phyloP scores from a whole-genome alignment of 1,140 invertebrate species.

The Leptopilina boulardi region DNA sequence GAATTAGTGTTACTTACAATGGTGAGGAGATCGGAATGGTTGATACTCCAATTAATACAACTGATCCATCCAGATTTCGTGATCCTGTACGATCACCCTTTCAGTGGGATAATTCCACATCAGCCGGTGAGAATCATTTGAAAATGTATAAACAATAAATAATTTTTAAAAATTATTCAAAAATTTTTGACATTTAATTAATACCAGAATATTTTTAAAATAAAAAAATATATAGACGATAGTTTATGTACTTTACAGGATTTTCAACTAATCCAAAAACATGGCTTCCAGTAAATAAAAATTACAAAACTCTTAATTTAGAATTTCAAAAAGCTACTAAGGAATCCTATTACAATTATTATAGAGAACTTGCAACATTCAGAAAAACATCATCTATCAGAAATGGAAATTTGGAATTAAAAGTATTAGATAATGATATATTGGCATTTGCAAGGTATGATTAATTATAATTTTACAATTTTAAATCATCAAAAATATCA shows the following conservation, averaged over 20 bases:
- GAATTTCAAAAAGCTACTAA: conserved; percentile 67
- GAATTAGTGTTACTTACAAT: conserved; percentile 85
- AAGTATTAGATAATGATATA: too few species aligned
- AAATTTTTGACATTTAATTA: too few species aligned
- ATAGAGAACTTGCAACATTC: conserved; percentile 67
- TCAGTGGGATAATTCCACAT: conserved; percentile 81
- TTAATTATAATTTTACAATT: too few species aligned
- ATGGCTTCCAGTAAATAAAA: conserved; percentile 81
- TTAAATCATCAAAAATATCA: too few species aligned
- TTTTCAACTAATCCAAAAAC: conserved; percentile 79
- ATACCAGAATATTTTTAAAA: too few species aligned
- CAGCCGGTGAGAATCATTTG: conserved; percentile 75
- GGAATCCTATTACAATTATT: conserved; percentile 75
- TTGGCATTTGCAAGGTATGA: too few species aligned
- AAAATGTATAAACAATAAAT: background rate
- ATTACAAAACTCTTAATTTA: conserved; percentile 77
- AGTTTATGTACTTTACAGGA: too few species aligned
- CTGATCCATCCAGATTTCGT: conserved; percentile 69
- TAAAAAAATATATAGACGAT: conserved; percentile 1
- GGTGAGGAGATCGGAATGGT: conserved; percentile 83
- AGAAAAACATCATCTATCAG: conserved; percentile 56
- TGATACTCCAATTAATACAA: conserved; percentile 70
- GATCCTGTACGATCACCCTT: conserved; percentile 82
- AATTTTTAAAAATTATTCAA: too few species aligned
- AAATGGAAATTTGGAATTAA: too few species aligned